phyloP scores from a whole-genome alignment of 2,113 vertebrate species.

The Bufo bufo region DNA sequence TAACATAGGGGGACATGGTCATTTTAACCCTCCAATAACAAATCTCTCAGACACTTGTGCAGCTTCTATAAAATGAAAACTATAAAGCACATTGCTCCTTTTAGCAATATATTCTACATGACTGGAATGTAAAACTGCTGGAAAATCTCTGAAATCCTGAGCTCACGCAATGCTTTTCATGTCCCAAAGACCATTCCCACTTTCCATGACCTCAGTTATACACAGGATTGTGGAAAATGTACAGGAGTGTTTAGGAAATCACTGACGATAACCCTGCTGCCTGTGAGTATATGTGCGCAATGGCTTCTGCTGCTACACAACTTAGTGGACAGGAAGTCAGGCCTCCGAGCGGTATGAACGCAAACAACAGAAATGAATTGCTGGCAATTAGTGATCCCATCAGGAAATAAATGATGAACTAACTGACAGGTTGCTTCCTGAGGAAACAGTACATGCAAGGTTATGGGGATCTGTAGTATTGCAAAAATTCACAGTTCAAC shows the following conservation, averaged over 20 bases:
- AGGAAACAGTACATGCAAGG: not conserved
- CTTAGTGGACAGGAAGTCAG: not conserved
- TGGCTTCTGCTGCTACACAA: conserved; percentile 14
- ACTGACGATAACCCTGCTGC: conserved; percentile 30
- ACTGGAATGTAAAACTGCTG: conserved; percentile 24
- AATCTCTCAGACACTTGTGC: not conserved
- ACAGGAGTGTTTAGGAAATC: conserved; percentile 49
- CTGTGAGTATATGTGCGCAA: conserved; percentile 15
- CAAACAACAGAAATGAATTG: conserved; percentile 13
- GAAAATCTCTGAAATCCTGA: conserved; percentile 28
- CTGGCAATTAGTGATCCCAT: not conserved
- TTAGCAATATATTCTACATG: not conserved
- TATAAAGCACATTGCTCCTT: conserved; percentile 11
- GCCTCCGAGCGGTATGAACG: conserved; percentile 17
- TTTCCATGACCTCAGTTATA: conserved; percentile 38
- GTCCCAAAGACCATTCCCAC: conserved; percentile 33
- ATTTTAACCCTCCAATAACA: not conserved
- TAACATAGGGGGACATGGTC: not conserved
- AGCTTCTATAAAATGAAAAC: not conserved
- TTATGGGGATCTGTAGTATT: not conserved
- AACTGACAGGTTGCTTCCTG: conserved; percentile 45
- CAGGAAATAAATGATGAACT: conserved; percentile 38
- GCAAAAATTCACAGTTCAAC: not conserved
- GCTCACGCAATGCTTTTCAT: conserved; percentile 10
- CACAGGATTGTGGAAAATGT: conserved; percentile 33